Conservation (phyloP, 2,888 invertebrate genomes). For the Aproaerema taeniolella region DNA sequence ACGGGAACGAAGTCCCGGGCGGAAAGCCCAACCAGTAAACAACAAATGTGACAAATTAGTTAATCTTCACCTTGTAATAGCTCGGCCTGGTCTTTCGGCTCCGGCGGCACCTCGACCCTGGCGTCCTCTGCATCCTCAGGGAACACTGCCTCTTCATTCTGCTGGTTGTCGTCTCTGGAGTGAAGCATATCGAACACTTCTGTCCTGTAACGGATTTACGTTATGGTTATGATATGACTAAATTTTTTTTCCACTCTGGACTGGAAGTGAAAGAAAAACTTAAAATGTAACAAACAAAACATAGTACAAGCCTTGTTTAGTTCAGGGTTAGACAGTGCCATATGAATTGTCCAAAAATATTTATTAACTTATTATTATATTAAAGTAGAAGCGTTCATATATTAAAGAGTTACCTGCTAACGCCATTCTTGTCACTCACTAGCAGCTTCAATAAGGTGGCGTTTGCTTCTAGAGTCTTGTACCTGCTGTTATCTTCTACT, state of each 20-base stretch:
- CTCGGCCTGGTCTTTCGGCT: constrained; percentile 57
- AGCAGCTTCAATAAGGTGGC: constrained; percentile 62
- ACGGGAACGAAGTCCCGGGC: too few relatives aligned
- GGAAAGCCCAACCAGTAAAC: too few relatives aligned
- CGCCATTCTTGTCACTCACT: constrained; percentile 64
- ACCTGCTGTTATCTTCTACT: constrained; percentile 68
- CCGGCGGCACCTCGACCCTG: constrained; percentile 38
- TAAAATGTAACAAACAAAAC: too few relatives aligned
- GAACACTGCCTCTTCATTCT: constrained; percentile 57
- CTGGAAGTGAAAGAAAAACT: too few relatives aligned
- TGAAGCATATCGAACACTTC: constrained; percentile 74
- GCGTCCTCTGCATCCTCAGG: constrained; percentile 57
- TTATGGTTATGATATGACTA: not conserved
- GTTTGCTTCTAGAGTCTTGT: constrained; percentile 68
- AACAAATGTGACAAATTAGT: too few relatives aligned
- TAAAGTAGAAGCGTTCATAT: not conserved
- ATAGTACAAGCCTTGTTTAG: too few relatives aligned
- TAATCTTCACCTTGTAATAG: constrained; percentile 70
- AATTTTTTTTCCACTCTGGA: too few relatives aligned
- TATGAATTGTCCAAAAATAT: not conserved
- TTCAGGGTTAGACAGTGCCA: not conserved
- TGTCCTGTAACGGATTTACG: constrained; percentile 33
- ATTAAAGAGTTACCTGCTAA: constrained; percentile 48
- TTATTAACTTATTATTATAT: not conserved
- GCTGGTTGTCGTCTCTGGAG: constrained; percentile 57